phyloP scores from a whole-genome alignment of 2,888 invertebrate genomes.

The Lycophotia porphyrea region DNA sequence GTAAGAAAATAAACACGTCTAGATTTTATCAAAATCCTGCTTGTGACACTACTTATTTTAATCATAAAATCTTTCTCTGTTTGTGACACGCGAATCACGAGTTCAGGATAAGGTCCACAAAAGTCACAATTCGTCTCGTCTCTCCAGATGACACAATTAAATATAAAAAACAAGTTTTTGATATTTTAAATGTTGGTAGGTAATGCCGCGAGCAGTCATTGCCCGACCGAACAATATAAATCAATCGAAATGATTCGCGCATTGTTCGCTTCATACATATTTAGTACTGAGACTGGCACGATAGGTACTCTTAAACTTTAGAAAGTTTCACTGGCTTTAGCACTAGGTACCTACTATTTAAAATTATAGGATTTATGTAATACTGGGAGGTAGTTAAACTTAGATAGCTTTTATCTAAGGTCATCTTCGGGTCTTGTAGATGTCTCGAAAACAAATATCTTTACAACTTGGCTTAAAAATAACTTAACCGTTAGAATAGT shows the following conservation, averaged over 20 bases:
- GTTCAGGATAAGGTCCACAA: constrained; percentile 11
- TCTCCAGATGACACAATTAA: neutral
- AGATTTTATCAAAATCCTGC: constrained; percentile 44
- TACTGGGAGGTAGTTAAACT: neutral
- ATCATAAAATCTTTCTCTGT: constrained; percentile 31
- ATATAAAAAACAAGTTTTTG: neutral
- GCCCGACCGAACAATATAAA: constrained; percentile 61
- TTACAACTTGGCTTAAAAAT: constrained; percentile 5
- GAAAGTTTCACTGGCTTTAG: constrained; percentile 1
- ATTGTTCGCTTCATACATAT: constrained; percentile 25
- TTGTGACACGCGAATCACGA: constrained; percentile 27
- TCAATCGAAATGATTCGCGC: constrained; percentile 22
- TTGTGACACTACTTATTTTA: constrained; percentile 20
- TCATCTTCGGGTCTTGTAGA: neutral
- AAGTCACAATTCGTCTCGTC: neutral
- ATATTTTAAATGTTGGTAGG: constrained; percentile 24
- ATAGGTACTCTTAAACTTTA: constrained; percentile 7
- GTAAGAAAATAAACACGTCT: neutral
- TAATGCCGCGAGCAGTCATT: constrained; percentile 72
- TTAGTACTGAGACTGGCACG: constrained; percentile 3
- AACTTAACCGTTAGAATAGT: neutral
- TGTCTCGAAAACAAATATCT: neutral
- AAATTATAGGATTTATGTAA: neutral
- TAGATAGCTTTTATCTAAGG: neutral
- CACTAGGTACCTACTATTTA: neutral